These are phyloP conservation scores for Vanacampus margaritifer DNA, from an alignment of 2,113 vertebrate species.

Conservation along the genomic window DNA sequence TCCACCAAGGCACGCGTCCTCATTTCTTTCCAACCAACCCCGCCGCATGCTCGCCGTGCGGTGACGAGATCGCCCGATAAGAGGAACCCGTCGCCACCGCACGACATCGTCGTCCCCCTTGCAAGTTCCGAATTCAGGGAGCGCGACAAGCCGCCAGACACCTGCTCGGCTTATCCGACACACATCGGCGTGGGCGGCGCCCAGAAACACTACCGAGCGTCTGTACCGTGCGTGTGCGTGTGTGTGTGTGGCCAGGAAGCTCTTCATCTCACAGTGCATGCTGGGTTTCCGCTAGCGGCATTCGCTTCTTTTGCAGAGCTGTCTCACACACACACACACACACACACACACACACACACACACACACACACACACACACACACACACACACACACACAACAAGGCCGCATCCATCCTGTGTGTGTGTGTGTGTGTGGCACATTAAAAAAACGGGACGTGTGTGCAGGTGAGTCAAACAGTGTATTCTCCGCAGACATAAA, in stretches of 20 bases:
- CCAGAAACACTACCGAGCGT: slow-evolving; percentile 7
- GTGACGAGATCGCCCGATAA: slow-evolving; percentile 43
- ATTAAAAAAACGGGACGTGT: background rate
- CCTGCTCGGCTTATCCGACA: slow-evolving; percentile 61
- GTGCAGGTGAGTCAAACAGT: slow-evolving; percentile 53
- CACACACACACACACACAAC: slow-evolving; percentile 46
- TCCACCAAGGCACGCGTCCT: too few species aligned
- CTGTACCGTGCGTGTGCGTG: slow-evolving; percentile 26
- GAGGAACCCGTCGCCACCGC: slow-evolving; percentile 25
- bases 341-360: slow-evolving; percentile 51
- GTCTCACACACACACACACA: slow-evolving; percentile 54
- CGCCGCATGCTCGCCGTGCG: background rate
- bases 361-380: slow-evolving; percentile 55
- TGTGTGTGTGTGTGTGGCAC: slow-evolving; percentile 5
- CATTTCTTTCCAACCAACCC: too few species aligned
- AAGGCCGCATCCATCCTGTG: slow-evolving; percentile 48
- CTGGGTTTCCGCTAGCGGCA: slow-evolving; percentile 65
- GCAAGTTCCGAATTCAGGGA: slow-evolving; percentile 43
- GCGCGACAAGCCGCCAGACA: slow-evolving; percentile 55
- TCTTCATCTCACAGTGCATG: slow-evolving; percentile 59
- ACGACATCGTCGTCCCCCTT: slow-evolving; percentile 27
- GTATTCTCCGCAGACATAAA: slow-evolving; percentile 64
- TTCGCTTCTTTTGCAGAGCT: slow-evolving; percentile 46
- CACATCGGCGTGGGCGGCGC: slow-evolving; percentile 60
- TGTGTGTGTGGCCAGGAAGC: slow-evolving; percentile 60